phyloP scores from a whole-genome alignment of 1,140 invertebrate species.

The Heterodera schachtii region DNA sequence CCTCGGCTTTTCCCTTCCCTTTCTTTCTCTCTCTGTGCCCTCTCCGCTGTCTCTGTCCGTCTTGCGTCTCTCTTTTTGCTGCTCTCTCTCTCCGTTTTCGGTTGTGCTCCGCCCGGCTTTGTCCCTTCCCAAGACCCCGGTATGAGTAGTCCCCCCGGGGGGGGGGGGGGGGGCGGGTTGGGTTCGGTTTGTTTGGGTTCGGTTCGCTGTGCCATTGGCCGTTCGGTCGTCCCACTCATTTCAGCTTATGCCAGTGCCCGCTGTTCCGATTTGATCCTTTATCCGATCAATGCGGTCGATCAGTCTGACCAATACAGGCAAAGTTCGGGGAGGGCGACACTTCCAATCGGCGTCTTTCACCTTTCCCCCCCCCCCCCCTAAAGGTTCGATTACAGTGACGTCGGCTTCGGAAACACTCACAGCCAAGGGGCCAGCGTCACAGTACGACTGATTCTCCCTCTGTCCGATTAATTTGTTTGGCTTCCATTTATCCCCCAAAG shows the following conservation, averaged over 20 bases:
- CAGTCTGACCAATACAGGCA: slow-evolving; percentile 64
- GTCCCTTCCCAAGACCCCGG: slow-evolving; percentile 39
- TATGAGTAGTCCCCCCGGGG: background rate
- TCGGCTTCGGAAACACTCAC: slow-evolving; percentile 64
- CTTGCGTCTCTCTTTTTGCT: background rate
- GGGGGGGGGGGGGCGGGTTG: no score
- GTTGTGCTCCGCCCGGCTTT: slow-evolving; percentile 41
- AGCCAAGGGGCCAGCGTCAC: slow-evolving; percentile 21
- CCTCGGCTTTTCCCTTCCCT: background rate
- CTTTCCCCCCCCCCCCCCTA: background rate
- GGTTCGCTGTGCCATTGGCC: background rate
- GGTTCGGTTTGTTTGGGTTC: background rate
- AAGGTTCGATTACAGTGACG: slow-evolving; percentile 64
- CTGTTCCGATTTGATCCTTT: slow-evolving; percentile 63
- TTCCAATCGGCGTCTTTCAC: background rate
- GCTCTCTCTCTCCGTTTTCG: background rate
- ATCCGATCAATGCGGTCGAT: slow-evolving; percentile 64
- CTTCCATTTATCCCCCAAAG: slow-evolving; percentile 11
- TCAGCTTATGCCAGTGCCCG: slow-evolving; percentile 59
- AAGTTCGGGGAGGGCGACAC: background rate
- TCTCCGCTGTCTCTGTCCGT: background rate
- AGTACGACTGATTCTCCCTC: background rate
- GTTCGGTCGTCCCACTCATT: background rate
- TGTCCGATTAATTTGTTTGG: no score
- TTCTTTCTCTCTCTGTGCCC: background rate